Evolutionary conservation across 2,113 vertebrate species (phyloP).

Genomic region (Cygnus buccinator): DNA sequence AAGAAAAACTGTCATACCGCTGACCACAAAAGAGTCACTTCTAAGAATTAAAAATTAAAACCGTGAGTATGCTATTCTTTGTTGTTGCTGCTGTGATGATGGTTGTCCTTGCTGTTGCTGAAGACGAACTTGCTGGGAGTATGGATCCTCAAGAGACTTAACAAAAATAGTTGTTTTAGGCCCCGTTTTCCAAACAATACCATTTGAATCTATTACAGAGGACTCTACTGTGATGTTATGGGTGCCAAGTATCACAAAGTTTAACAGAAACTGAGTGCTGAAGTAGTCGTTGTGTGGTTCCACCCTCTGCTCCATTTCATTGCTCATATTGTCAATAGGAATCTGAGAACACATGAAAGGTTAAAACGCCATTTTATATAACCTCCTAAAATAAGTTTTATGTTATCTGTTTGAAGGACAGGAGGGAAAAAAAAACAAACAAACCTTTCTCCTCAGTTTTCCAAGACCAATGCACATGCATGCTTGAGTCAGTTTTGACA

Average conservation of each 20-base stretch:
- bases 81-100: conserved; percentile 76
- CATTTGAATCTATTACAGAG: conserved; percentile 92
- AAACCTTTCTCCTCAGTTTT: neutral
- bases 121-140: conserved; percentile 92
- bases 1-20: neutral
- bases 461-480: neutral
- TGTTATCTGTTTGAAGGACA: neutral
- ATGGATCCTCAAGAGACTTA: conserved; percentile 94
- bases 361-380: neutral
- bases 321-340: conserved; percentile 87
- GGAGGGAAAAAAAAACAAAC: neutral
- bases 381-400: neutral
- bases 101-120: conserved; percentile 85
- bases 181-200: conserved; percentile 93
- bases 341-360: conserved; percentile 78
- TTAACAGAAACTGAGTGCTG: conserved; percentile 96
- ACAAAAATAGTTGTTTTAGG: conserved; percentile 91
- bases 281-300: conserved; percentile 99
- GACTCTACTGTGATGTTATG: conserved; percentile 94
- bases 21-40: neutral
- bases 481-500: neutral
- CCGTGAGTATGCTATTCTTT: conserved; percentile 76
- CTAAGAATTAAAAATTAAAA: conserved; percentile 76
- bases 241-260: conserved; percentile 91
- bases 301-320: conserved; percentile 95